Conservation (phyloP, 2,113 vertebrate genomes). For the Engraulis encrasicolus region DNA sequence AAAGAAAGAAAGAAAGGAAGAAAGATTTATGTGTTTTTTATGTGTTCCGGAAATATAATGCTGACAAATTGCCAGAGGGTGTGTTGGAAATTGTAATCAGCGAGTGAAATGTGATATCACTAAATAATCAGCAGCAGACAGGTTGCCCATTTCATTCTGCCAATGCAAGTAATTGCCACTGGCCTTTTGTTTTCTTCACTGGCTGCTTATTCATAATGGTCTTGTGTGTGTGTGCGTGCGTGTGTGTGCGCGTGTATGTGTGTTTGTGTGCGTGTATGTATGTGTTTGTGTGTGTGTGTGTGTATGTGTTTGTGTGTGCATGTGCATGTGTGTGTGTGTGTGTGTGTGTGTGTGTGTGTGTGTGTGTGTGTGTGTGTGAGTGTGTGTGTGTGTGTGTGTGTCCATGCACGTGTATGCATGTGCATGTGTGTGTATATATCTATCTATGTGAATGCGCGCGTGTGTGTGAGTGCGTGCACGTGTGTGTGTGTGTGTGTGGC, state of each 20-base stretch:
- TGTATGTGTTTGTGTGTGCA: no score
- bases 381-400: slow-evolving; percentile 31
- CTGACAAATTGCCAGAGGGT: background rate
- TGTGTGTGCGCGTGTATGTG: slow-evolving; percentile 32
- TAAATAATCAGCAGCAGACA: background rate
- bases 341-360: slow-evolving; percentile 38
- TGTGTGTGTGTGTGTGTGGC: slow-evolving; percentile 38
- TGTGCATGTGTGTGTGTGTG: background rate
- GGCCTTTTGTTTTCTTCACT: background rate
- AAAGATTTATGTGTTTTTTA: background rate
- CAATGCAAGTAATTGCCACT: background rate
- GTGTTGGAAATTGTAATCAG: background rate
- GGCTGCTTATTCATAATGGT: background rate
- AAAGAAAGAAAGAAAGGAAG: background rate
- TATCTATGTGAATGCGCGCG: no score
- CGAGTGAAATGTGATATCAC: background rate
- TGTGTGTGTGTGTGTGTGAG: slow-evolving; percentile 24
- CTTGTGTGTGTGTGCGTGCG: slow-evolving; percentile 11
- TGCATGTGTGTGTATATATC: slow-evolving; percentile 19
- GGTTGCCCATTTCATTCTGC: background rate
- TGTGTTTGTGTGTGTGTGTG: slow-evolving; percentile 14
- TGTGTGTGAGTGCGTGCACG: slow-evolving; percentile 36
- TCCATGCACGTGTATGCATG: slow-evolving; percentile 37
- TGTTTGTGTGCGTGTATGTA: slow-evolving; percentile 39
- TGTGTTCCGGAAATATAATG: background rate